Percentiles rank a stretch among this genome's conserved stretches.
Conservation (phyloP, 2,113 vertebrate genomes). For the Thomomys bottae region DNA sequence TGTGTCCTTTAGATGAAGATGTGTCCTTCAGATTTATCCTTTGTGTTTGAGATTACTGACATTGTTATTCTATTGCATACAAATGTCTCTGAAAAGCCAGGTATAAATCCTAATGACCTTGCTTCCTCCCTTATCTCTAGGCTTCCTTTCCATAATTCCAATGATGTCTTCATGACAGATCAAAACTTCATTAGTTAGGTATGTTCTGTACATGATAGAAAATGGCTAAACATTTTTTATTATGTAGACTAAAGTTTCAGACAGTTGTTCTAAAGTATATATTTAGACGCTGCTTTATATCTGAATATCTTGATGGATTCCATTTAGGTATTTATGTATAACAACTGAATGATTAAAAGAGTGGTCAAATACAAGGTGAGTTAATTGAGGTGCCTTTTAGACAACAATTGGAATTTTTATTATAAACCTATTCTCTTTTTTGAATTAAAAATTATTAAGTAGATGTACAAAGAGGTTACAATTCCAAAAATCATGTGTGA, state of each 20-base stretch:
- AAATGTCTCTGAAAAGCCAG: conserved; percentile 46
- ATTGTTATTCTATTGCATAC: conserved; percentile 34
- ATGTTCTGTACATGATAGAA: conserved; percentile 6
- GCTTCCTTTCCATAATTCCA: neutral
- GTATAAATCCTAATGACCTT: neutral
- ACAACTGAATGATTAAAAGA: neutral
- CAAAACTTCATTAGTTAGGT: conserved; percentile 8
- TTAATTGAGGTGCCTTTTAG: neutral
- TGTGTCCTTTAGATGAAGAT: neutral
- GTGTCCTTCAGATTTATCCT: neutral
- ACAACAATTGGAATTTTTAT: neutral
- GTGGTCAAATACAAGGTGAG: neutral
- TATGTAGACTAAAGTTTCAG: conserved; percentile 53
- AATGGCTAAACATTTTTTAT: conserved; percentile 47
- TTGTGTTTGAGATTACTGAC: conserved; percentile 32
- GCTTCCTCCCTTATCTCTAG: neutral
- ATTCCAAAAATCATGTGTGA: too few relatives aligned
- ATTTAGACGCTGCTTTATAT: conserved; percentile 24
- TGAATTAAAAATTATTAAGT: neutral
- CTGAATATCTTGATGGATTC: neutral
- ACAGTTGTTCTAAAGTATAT: neutral
- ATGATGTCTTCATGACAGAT: conserved; percentile 13
- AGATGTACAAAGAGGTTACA: too few relatives aligned
- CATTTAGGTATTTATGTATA: neutral
- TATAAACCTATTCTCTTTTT: neutral